Conservation (phyloP, 2,888 invertebrate genomes). For the Camptogramma bilineatum region DNA sequence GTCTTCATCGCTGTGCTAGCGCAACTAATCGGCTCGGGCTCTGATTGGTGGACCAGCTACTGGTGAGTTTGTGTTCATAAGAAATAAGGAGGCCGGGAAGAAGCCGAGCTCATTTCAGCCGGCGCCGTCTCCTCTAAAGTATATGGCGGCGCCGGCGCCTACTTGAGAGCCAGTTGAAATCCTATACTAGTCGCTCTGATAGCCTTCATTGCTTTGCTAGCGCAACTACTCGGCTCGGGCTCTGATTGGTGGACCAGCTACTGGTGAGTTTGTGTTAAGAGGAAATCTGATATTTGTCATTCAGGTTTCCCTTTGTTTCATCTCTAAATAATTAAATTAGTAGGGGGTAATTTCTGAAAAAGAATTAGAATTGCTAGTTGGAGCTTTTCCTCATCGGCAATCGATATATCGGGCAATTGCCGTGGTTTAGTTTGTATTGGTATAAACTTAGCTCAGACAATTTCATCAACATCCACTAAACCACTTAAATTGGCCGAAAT, state of each 20-base stretch:
- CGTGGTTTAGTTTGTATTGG: too few species aligned
- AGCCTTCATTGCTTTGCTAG: conserved; percentile 86
- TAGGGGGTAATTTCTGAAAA: too few species aligned
- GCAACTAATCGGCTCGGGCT: conserved; percentile 89
- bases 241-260: conserved; percentile 92
- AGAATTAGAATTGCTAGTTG: too few species aligned
- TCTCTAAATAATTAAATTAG: too few species aligned
- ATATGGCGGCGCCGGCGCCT: conserved; percentile 89
- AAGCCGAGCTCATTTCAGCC: conserved; percentile 85
- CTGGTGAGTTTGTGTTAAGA: conserved; percentile 89
- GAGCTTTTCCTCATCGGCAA: too few species aligned
- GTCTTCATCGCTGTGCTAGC: conserved; percentile 87
- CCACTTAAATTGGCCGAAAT: too few species aligned
- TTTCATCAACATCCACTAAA: too few species aligned
- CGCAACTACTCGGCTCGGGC: conserved; percentile 89
- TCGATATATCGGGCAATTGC: too few species aligned
- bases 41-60: conserved; percentile 92
- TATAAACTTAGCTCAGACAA: too few species aligned
- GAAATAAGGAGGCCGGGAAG: conserved; percentile 78
- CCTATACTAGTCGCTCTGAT: conserved; percentile 86
- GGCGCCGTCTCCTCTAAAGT: conserved; percentile 87
- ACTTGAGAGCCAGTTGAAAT: conserved; percentile 90
- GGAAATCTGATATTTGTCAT: too few species aligned
- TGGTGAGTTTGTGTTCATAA: too few species aligned
- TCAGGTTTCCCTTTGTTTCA: too few species aligned